These are phyloP conservation scores for Seriola aureovittata DNA, from an alignment of 2,113 vertebrate species.

Conservation along the genomic window DNA sequence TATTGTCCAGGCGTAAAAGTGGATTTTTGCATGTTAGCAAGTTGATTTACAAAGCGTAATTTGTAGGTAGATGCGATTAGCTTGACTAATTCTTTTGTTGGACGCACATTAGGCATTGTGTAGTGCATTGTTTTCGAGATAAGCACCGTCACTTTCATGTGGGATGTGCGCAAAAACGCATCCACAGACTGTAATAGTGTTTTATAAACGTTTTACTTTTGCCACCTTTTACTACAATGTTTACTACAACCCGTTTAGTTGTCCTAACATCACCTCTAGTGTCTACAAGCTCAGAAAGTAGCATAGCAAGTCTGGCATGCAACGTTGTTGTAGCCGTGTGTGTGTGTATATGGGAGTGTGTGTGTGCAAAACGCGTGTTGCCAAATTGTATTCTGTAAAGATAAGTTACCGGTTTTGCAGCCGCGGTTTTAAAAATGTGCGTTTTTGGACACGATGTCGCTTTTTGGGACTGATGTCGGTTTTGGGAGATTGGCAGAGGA, in stretches of 20 bases:
- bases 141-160: constrained; percentile 66
- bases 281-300: constrained; percentile 68
- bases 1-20: constrained; percentile 69
- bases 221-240: constrained; percentile 61
- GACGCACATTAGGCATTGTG: constrained; percentile 63
- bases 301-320: constrained; percentile 66
- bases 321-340: constrained; percentile 19
- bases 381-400: constrained; percentile 9
- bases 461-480: constrained; percentile 58
- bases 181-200: background rate
- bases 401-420: constrained; percentile 55
- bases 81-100: constrained; percentile 81
- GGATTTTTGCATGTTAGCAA: constrained; percentile 61
- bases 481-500: constrained; percentile 78
- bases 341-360: constrained; percentile 19
- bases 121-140: constrained; percentile 69
- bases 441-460: constrained; percentile 44
- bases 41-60: constrained; percentile 65
- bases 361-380: constrained; percentile 32
- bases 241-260: constrained; percentile 71
- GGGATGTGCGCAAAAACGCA: constrained; percentile 51
- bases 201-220: constrained; percentile 1
- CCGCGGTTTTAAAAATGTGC: constrained; percentile 11
- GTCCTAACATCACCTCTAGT: constrained; percentile 82
- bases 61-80: constrained; percentile 71